These are phyloP conservation scores for Campoletis raptor DNA, from an alignment of 2,888 invertebrate genomes.

Conservation along the genomic window DNA sequence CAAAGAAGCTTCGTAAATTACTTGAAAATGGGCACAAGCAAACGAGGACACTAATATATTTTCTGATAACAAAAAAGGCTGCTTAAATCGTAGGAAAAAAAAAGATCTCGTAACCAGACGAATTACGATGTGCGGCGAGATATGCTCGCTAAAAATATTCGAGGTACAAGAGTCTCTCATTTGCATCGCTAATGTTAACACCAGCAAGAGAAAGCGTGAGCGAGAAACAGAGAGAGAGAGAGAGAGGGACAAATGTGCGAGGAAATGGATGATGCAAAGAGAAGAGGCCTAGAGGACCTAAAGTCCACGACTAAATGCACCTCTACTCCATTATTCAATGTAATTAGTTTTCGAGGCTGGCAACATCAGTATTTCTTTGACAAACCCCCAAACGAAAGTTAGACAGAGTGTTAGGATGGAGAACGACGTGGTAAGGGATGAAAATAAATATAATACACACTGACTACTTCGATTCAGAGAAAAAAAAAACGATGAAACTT, in stretches of 20 bases:
- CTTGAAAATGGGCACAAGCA: not conserved
- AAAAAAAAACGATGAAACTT: not conserved
- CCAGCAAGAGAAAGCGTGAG: slow-evolving; percentile 8
- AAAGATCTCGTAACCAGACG: not conserved
- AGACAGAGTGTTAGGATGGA: not conserved
- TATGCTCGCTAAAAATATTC: slow-evolving; percentile 21
- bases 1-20: not conserved
- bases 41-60: slow-evolving; percentile 2
- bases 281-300: slow-evolving; percentile 22
- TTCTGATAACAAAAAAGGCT: slow-evolving; percentile 18
- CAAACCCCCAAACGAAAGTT: slow-evolving; percentile 18
- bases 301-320: slow-evolving; percentile 55
- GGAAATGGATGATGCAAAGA: slow-evolving; percentile 13
- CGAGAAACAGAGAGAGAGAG: slow-evolving; percentile 5
- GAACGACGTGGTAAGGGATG: not conserved
- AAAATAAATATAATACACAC: not conserved
- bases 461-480: not conserved
- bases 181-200: slow-evolving; percentile 50
- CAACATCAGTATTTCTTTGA: slow-evolving; percentile 69
- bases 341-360: slow-evolving; percentile 67
- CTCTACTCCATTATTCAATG: slow-evolving; percentile 66
- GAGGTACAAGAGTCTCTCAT: slow-evolving; percentile 41
- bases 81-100: slow-evolving; percentile 8
- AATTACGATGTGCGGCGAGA: slow-evolving; percentile 2
- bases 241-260: not conserved